Evolutionary conservation across 2,113 vertebrate genomes (phyloP), one percentile per base, ranked within the genome.

Genomic region (Austrofundulus limnaeus): DNA sequence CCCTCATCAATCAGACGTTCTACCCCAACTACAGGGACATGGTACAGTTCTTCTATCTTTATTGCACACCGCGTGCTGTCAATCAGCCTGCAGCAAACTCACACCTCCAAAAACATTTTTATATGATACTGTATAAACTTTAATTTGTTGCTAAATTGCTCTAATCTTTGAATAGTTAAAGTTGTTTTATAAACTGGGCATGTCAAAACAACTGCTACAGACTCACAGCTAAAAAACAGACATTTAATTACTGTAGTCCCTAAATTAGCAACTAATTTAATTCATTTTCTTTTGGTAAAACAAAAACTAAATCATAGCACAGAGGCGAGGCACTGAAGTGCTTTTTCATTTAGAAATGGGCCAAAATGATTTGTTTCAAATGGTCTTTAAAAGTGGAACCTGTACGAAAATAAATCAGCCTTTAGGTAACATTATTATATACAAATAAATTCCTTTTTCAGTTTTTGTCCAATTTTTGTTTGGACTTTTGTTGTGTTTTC

Each of bases 1-100:
- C 97, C 31, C 91, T 99, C 12, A 98, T 99, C 56, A 95, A 98
- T 69, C 97, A 99, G 79, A 96, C 95, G 0, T 99, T 96, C 91
- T 99, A 98, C 78, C 95, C 97, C 15, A 98, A 98, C 90, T 95
- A 99, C 87, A 98, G 91, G 90, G 97, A 98, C 91, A 99, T 99
- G 97, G 97, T 99, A 93, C 46, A 95, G 39, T 19, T 11, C 17
- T 56, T 50, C 21, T 13, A 41, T 28, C 8, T 13, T 63, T 46
- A 17, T n/a, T 50, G 25, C 19, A 43, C 24, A n/a, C 19, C 56
- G 6, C 24, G 7, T 73, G 6, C 50, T 51, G 11, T 52, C 45
- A 38, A 19, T 49, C 31, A 54, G n/a, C 28, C 21, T 56, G 49
- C 28, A 61, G 53, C 37, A 55, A 58, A 61, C 23, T 38, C 38